A percentile compares a stretch with the other conserved stretches of the same genome.
Conservation (phyloP, 1,140 invertebrate species). For the Mesaphorura yosii region DNA sequence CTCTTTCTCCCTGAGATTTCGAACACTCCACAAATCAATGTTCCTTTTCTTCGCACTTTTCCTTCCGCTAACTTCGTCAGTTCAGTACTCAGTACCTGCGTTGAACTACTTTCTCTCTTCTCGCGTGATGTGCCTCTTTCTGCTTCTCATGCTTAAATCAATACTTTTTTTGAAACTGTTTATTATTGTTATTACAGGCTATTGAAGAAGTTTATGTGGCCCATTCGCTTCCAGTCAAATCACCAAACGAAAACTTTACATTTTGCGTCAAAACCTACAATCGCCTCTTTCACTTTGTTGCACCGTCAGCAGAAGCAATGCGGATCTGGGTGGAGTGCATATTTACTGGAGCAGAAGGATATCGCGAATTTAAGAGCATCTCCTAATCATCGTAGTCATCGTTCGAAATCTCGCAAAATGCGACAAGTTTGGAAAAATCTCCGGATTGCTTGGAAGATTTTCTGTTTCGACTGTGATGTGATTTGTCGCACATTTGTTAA, state of each 20-base stretch:
- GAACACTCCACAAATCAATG: conserved; percentile 27
- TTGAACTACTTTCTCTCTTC: no score
- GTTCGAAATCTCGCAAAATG: background rate
- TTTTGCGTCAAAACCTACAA: conserved; percentile 94
- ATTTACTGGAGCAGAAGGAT: conserved; percentile 77
- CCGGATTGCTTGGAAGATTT: no score
- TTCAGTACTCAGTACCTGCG: no score
- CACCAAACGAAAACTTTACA: conserved; percentile 76
- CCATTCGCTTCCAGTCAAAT: conserved; percentile 82
- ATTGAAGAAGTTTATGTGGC: conserved; percentile 96
- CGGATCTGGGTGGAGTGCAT: conserved; percentile 96
- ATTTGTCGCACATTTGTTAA: no score
- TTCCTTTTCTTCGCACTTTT: conserved; percentile 1
- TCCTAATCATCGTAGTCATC: conserved; percentile 9
- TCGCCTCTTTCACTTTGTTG: conserved; percentile 78
- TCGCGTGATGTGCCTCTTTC: no score
- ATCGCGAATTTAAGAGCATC: conserved; percentile 53
- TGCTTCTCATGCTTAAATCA: no score
- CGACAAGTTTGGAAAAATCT: background rate
- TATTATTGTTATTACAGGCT: conserved; percentile 48
- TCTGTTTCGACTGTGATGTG: background rate
- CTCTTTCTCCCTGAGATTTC: no score
- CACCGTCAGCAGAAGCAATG: conserved; percentile 84
- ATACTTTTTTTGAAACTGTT: no score
- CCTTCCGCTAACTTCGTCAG: conserved; percentile 11